Percentiles rank a stretch among this genome's conserved stretches.
Conservation (phyloP, 2,113 vertebrate species). For the Kryptolebias marmoratus region DNA sequence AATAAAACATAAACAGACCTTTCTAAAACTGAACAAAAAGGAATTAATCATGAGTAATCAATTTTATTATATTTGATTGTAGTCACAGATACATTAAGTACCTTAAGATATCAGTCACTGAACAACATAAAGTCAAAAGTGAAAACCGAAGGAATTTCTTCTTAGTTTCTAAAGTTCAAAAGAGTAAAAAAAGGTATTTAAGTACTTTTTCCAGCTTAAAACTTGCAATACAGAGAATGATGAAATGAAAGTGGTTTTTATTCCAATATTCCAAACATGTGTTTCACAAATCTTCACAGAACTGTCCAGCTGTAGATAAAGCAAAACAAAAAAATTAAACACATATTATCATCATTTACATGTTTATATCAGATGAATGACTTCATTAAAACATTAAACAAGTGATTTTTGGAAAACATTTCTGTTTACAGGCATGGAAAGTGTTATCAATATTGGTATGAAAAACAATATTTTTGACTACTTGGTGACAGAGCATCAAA, state of each 20-base stretch:
- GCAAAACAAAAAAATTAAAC: background rate
- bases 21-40: background rate
- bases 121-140: slow-evolving; percentile 27
- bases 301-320: slow-evolving; percentile 63
- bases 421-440: background rate
- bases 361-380: background rate
- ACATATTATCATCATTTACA: background rate
- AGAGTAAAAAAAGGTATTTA: slow-evolving; percentile 9
- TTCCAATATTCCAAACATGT: background rate
- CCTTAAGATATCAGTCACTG: slow-evolving; percentile 29
- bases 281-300: slow-evolving; percentile 69
- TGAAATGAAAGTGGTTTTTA: slow-evolving; percentile 19
- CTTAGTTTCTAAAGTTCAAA: slow-evolving; percentile 16
- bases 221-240: slow-evolving; percentile 21
- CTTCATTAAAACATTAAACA: background rate
- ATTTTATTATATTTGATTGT: slow-evolving; percentile 28
- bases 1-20: background rate
- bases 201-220: slow-evolving; percentile 10
- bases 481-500: background rate
- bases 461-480: background rate
- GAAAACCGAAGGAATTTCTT: background rate
- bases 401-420: background rate
- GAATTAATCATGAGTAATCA: background rate
- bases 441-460: too few relatives aligned
- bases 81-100: slow-evolving; percentile 19